A percentile compares a stretch with the other conserved stretches of the same genome.
Conservation (phyloP, 2,113 vertebrate genomes). For the Xiphorhynchus elegans region DNA sequence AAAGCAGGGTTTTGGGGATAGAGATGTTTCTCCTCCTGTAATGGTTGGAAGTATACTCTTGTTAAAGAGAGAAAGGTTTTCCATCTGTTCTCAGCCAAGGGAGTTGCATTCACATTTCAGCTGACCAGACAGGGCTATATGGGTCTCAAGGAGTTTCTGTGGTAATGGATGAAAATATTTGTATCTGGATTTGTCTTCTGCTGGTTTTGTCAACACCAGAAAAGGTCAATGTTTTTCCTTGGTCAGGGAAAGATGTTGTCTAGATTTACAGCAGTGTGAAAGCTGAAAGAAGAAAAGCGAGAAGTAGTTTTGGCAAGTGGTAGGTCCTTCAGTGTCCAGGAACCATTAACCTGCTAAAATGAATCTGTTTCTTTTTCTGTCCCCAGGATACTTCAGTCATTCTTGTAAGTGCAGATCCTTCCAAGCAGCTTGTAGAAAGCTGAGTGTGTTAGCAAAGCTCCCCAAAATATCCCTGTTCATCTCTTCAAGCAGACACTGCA, state of each 20-base stretch:
- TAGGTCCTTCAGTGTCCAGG: constrained; percentile 15
- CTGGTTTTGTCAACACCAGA: constrained; percentile 55
- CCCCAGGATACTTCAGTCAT: constrained; percentile 1
- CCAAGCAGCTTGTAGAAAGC: neutral
- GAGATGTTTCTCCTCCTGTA: neutral
- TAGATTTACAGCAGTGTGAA: constrained; percentile 20
- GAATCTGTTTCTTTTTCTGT: constrained; percentile 43
- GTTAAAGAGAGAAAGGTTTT: constrained; percentile 26
- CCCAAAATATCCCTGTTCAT: neutral
- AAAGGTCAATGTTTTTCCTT: constrained; percentile 57
- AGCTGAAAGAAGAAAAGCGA: constrained; percentile 32
- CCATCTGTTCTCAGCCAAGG: neutral
- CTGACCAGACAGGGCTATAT: neutral
- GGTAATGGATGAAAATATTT: constrained; percentile 60
- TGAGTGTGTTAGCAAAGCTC: neutral
- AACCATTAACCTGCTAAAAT: constrained; percentile 44
- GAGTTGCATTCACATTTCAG: neutral
- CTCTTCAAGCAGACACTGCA: neutral
- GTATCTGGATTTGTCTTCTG: constrained; percentile 65
- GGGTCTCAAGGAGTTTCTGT: constrained; percentile 53
- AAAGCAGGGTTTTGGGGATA: neutral
- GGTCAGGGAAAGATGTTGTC: constrained; percentile 11
- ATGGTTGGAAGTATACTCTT: neutral
- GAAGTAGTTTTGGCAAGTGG: constrained; percentile 36
- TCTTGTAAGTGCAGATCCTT: neutral